Evolutionary conservation across 2,113 vertebrate genomes (phyloP).

Genomic region (human): GRCh38 chrX:137526001-137526500

Average conservation of each 20-base stretch:
- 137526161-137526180: conserved; percentile 4
- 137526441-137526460: no score
- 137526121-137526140: conserved; percentile 33
- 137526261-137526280: background rate
- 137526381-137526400: no score
- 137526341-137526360: no score
- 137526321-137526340: no score
- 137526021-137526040: conserved; percentile 70
- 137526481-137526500: background rate
- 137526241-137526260: background rate
- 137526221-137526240: background rate
- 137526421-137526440: no score
- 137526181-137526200: background rate
- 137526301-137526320: conserved; percentile 26
- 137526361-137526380: no score
- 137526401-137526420: no score
- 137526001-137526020: conserved; percentile 74
- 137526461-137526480: no score
- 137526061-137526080: conserved; percentile 52
- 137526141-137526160: conserved; percentile 1
- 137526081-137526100: conserved; percentile 61
- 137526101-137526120: conserved; percentile 13
- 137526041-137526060: conserved; percentile 66
- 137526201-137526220: background rate
- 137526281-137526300: background rate